Evolutionary conservation across 2,888 invertebrate genomes (phyloP).

Genomic region (Drosophila bunnanda): DNA sequence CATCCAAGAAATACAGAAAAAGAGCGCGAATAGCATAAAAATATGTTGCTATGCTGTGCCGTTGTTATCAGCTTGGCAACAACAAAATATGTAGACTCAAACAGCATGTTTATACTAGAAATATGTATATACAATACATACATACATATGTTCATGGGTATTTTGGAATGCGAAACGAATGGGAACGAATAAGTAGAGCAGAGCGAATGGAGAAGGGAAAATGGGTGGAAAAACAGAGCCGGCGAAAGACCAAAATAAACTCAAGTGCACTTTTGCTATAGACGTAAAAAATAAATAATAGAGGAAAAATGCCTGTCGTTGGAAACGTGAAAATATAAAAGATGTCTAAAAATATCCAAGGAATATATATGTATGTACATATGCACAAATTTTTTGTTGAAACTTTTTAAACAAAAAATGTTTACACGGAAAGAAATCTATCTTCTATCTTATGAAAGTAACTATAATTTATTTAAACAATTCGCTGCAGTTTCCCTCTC

Average conservation of each 20-base stretch:
- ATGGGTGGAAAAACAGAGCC: slow-evolving; percentile 21
- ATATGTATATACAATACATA: slow-evolving; percentile 5
- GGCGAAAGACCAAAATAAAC: slow-evolving; percentile 50
- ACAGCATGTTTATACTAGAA: slow-evolving; percentile 13
- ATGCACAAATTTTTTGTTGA: slow-evolving; percentile 2
- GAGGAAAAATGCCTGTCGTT: slow-evolving; percentile 2
- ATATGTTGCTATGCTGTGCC: slow-evolving; percentile 35
- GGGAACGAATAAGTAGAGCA: slow-evolving; percentile 44
- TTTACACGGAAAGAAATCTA: slow-evolving; percentile 4
- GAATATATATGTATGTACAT: not conserved
- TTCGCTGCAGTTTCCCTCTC: not conserved
- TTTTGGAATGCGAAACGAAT: slow-evolving; percentile 44
- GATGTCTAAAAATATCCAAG: slow-evolving; percentile 53
- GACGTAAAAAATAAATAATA: slow-evolving; percentile 32
- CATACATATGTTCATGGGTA: slow-evolving; percentile 9
- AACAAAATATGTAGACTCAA: slow-evolving; percentile 20
- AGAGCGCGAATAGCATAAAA: slow-evolving; percentile 1
- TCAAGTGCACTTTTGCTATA: slow-evolving; percentile 45
- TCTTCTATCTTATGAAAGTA: not conserved
- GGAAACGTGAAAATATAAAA: slow-evolving; percentile 45
- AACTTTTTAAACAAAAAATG: slow-evolving; percentile 2
- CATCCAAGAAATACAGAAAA: not conserved
- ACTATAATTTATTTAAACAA: not conserved
- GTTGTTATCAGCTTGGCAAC: slow-evolving; percentile 41
- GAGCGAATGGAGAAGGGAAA: slow-evolving; percentile 30